Conservation (phyloP, 1,140 invertebrate species). For the Muscidifurax raptorellus region DNA sequence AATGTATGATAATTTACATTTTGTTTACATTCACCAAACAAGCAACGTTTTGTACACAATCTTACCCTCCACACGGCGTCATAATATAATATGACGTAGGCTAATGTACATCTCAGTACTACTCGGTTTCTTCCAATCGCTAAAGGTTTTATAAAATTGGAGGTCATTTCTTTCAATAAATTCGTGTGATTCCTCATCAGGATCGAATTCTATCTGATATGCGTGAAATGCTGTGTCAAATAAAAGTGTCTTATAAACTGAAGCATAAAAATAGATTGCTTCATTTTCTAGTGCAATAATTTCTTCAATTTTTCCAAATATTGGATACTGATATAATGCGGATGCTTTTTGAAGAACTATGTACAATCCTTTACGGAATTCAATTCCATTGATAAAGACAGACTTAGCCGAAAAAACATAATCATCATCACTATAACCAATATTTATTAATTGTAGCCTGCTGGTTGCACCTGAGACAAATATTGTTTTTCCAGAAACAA, state of each 20-base stretch:
- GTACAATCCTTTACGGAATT: too few species aligned
- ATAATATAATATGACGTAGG: background rate
- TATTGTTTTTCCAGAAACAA: background rate
- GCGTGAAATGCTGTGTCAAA: too few species aligned
- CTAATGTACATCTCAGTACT: background rate
- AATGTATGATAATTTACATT: too few species aligned
- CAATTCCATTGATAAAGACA: constrained; percentile 48
- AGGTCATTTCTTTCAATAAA: background rate
- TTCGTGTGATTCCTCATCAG: background rate
- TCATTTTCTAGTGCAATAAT: too few species aligned
- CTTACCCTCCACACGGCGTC: background rate
- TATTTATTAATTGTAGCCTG: constrained; percentile 36
- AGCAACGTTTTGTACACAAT: too few species aligned
- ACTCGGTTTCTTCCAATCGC: background rate
- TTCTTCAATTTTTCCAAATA: too few species aligned
- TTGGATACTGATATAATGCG: too few species aligned
- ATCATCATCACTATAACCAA: constrained; percentile 44
- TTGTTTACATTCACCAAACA: too few species aligned
- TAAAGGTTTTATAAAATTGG: background rate
- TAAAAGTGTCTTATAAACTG: too few species aligned
- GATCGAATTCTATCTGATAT: constrained; percentile 38
- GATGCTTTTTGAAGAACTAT: too few species aligned
- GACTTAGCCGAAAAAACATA: constrained; percentile 37
- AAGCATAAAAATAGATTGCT: too few species aligned
- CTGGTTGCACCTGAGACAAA: constrained; percentile 13